Percentiles rank a stretch among this genome's conserved stretches.
phyloP scores from a whole-genome alignment of 2,113 vertebrate species.

The Channa maculata region DNA sequence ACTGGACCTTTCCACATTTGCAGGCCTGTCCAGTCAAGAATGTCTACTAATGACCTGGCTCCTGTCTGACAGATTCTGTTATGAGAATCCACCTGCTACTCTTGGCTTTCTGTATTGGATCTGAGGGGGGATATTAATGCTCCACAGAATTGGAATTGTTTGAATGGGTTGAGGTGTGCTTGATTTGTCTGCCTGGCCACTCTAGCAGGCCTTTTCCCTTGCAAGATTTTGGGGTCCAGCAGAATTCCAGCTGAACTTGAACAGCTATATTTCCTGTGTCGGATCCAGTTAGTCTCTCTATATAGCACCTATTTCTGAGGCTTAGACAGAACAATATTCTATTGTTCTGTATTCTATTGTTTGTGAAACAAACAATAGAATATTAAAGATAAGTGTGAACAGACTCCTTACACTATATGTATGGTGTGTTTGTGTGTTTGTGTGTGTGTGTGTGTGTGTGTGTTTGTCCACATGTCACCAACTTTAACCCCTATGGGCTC shows the following conservation, averaged over 20 bases:
- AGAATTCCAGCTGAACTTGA: conserved; percentile 26
- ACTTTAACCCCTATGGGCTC: background rate
- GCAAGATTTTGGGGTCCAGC: conserved; percentile 5
- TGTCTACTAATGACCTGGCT: conserved; percentile 38
- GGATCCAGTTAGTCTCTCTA: conserved; percentile 9
- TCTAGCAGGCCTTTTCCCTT: background rate
- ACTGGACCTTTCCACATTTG: conserved; percentile 51
- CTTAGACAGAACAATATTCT: no score
- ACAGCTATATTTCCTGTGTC: background rate
- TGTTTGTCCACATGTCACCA: conserved; percentile 34
- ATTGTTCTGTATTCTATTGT: no score
- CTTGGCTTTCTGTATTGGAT: conserved; percentile 39
- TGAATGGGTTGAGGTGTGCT: conserved; percentile 31
- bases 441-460: background rate
- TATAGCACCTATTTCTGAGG: conserved; percentile 18
- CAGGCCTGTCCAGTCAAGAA: conserved; percentile 42
- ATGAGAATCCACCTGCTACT: conserved; percentile 32
- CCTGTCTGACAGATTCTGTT: conserved; percentile 30
- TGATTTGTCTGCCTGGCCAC: conserved; percentile 34
- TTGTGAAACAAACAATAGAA: conserved; percentile 52
- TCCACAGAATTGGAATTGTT: conserved; percentile 40
- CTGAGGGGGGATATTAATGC: conserved; percentile 7
- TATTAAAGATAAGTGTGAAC: conserved; percentile 19
- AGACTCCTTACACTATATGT: conserved; percentile 4
- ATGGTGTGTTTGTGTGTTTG: background rate